Evolutionary conservation across 2,888 invertebrate species (phyloP), one percentile per base, ranked within the genome.

Genomic region (Xanthia icteritia): DNA sequence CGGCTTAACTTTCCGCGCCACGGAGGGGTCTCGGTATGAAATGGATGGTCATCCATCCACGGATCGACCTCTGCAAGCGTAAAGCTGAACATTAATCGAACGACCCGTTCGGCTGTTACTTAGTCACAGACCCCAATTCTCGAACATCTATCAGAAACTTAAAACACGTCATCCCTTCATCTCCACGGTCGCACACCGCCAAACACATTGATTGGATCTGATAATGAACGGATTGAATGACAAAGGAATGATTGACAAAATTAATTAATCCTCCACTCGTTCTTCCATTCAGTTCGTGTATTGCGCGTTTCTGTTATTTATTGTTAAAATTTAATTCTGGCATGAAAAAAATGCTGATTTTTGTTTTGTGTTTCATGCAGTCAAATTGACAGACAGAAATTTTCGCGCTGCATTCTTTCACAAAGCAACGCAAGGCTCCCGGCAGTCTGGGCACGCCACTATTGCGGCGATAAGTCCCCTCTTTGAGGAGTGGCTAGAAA

Each of bases 201-300:
- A 75, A 63, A 77, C 70, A 63, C 66, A 79, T 61, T 76, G 84
- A 84, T 84, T 86, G 79, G 64, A 58, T 83, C 73, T 68, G 75
- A 36, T 73, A 74, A 78, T 85, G 58, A 83, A 84, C 66, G 73
- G 48, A 70, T 73, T 74, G 72, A 69, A 76, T 66, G 42, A 79
- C 79, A 85, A 85, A 77, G 64, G 74, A 60, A 66, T 84, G 70
- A 85, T 85, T 84, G 84, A 64, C 73, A 63, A 79, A 79, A 83
- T 63, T 86, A 85, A 85, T 85, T 80, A 86, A 77, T 77, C 56
- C 63, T 65, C 76, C 86, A 61, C 5, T 85, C 86, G 13, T 75
- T 73, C 70, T 83, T 77, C 51, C 63, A 71, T 85, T 85, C 77
- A 73, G 6, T 81, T 64, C 23, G 20, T 13, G 23, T 51, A 81